Evolutionary conservation across 2,888 invertebrate species (phyloP).

Genomic region (Trichacis sp.): DNA sequence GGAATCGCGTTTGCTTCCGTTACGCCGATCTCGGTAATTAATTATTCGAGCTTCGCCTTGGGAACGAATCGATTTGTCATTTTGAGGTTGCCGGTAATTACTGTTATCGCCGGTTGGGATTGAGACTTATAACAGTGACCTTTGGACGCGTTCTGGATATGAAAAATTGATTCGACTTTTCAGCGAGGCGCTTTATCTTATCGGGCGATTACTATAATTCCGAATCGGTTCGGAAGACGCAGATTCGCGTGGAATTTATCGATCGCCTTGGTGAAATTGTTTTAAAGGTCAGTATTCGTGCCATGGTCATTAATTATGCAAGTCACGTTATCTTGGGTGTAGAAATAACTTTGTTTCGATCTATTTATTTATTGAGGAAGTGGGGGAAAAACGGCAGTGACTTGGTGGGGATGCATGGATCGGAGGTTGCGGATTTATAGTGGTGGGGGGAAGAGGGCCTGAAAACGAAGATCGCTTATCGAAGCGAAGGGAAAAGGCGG

Average conservation of each 20-base stretch:
- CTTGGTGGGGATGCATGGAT: no score
- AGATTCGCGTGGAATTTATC: not conserved
- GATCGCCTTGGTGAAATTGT: no score
- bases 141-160: not conserved
- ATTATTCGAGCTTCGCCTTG: slow-evolving; percentile 47
- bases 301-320: not conserved
- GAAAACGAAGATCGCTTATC: not conserved
- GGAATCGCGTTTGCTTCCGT: no score
- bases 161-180: not conserved
- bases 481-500: not conserved
- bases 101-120: slow-evolving; percentile 15
- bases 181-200: not conserved
- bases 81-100: slow-evolving; percentile 18
- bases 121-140: no score
- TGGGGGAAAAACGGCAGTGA: no score
- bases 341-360: not conserved
- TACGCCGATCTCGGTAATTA: slow-evolving; percentile 49
- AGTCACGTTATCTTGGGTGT: not conserved
- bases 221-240: not conserved
- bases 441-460: no score
- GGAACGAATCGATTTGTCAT: slow-evolving; percentile 27
- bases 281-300: not conserved
- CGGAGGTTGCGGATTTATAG: no score
- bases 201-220: not conserved
- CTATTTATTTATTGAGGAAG: not conserved